Base-by-base conservation (phyloP, 2,888 invertebrate genomes). In the Oxyscelio sp. region DNA sequence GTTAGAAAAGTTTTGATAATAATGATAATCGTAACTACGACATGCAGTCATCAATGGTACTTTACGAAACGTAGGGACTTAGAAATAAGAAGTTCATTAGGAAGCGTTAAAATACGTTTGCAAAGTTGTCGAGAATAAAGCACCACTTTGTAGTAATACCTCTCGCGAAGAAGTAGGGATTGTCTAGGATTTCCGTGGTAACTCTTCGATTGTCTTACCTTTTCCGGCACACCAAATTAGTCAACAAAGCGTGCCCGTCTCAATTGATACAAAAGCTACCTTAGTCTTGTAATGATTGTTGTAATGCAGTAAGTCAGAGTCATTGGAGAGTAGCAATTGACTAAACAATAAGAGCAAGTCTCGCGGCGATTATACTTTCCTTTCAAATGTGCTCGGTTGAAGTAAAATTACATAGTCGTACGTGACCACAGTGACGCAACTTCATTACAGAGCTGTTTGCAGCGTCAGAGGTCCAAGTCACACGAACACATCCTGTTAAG, bases 241-340 rank as follows among this genome's bases (percentile, higher is more conserved):
- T 54, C 22, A 40, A 73, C 24, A 38, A 73, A 59, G 40, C 58
- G 31, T 77, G 24, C 15, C 66, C 38, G 15, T 50, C 50, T 50
- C 68, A 59, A 59, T 71, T 79, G 63, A 75, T 92, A 92, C 83
- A 91, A 92, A 92, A 92, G 88, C 89, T 90, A 89, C 88, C 91
- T 92, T 92, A 92, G 75, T 90, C 90, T 89, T 73, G 65, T 92
- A 91, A 87, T 91, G 91, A 92, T 91, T 92, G 91, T 90, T 50
- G 85, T 89, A 66, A 90, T 91, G 89, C 89, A 89, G 78, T 88
- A 66, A 87, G 87, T 87, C 87, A 87, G 81, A 87, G 81, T 75
- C 61, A 61, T 77, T 56, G 54, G 40, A 87, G 87, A 85, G 88
- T 87, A 88, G 85, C 90, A 92, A 92, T 92, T 92, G 92, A 92